Evolutionary conservation across 2,113 vertebrate species (phyloP).

Genomic region (Cranoglanis bouderius): DNA sequence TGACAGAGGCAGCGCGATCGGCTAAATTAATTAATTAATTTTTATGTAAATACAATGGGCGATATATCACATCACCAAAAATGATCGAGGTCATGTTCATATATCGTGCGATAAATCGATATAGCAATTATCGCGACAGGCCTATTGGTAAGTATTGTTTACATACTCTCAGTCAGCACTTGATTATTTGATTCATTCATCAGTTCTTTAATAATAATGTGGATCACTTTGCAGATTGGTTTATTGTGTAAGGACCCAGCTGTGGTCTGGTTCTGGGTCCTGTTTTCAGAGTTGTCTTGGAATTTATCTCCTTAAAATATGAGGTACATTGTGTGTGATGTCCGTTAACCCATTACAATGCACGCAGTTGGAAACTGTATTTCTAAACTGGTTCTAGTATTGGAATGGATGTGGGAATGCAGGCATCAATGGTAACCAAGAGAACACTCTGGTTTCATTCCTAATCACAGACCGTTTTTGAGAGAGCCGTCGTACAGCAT

Average conservation of each 20-base stretch:
- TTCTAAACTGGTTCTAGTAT: neutral
- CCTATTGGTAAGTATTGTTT: neutral
- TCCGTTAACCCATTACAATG: slow-evolving; percentile 47
- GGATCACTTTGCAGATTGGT: slow-evolving; percentile 1
- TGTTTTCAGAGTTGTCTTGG: slow-evolving; percentile 45
- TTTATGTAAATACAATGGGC: too few species aligned
- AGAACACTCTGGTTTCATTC: neutral
- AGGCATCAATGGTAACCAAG: neutral
- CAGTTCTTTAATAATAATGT: neutral
- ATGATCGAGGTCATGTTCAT: too few species aligned
- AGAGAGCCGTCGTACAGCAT: neutral
- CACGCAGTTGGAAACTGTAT: slow-evolving; percentile 28
- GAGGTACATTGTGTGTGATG: slow-evolving; percentile 34
- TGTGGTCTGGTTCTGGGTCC: slow-evolving; percentile 18
- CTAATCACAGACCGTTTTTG: neutral
- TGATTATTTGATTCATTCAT: neutral
- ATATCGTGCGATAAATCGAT: too few species aligned
- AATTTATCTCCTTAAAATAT: slow-evolving; percentile 40
- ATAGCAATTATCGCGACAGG: too few species aligned
- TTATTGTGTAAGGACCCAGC: neutral
- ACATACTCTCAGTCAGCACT: neutral
- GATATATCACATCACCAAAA: too few species aligned
- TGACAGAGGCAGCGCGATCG: too few species aligned
- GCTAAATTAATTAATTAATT: too few species aligned
- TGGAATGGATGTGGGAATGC: slow-evolving; percentile 22